Conservation (phyloP, 2,113 vertebrate genomes). For the Stegastes partitus region DNA sequence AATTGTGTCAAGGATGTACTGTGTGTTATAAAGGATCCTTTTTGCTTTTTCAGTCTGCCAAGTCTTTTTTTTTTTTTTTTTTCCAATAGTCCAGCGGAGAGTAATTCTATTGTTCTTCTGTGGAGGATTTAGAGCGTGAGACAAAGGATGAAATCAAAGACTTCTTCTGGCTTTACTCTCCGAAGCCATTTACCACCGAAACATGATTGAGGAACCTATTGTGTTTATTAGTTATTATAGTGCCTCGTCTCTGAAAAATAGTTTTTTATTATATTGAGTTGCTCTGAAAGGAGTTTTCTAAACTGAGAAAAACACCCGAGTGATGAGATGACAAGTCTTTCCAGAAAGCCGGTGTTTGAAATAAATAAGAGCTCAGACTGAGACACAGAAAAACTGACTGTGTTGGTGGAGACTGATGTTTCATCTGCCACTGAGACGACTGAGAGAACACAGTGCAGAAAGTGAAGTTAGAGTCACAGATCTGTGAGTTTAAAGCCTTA, state of each 20-base stretch:
- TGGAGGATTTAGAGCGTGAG: not conserved
- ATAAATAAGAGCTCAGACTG: no score
- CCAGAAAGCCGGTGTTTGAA: no score
- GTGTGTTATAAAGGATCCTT: not conserved
- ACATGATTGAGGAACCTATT: not conserved
- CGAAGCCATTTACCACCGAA: not conserved
- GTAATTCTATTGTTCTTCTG: not conserved
- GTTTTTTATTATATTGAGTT: not conserved
- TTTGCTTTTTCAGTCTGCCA: not conserved
- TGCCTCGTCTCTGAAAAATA: not conserved
- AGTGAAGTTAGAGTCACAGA: no score
- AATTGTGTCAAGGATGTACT: conserved; percentile 22
- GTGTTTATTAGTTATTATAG: not conserved
- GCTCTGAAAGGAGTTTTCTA: no score
- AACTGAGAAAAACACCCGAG: not conserved
- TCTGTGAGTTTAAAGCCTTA: no score
- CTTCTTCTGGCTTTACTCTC: not conserved
- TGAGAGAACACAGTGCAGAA: no score
- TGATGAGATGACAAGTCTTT: no score
- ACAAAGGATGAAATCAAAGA: not conserved
- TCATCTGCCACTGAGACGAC: no score
- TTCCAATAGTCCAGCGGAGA: not conserved
- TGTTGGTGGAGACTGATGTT: no score
- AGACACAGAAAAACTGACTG: no score
- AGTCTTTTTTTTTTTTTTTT: not conserved